Conservation (phyloP, 1,140 invertebrate species). For the Nautilus pompilius region DNA sequence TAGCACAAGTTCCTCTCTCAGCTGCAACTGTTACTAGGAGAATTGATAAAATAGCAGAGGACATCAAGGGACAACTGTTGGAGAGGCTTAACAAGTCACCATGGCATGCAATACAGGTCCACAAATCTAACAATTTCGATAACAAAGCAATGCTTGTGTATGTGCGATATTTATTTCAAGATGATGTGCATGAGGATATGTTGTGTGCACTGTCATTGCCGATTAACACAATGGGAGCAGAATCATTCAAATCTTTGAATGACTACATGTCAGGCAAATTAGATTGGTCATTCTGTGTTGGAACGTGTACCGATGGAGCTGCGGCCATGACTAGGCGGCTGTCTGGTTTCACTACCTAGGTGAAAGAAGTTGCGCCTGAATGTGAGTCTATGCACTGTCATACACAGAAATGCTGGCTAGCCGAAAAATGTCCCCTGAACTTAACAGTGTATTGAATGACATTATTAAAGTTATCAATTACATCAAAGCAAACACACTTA, state of each 20-base stretch:
- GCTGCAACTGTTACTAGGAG: neutral
- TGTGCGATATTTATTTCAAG: neutral
- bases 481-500: neutral
- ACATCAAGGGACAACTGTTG: neutral
- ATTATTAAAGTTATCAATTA: neutral
- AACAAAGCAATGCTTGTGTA: neutral
- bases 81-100: neutral
- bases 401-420: neutral
- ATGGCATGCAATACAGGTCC: neutral
- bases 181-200: neutral
- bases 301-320: neutral
- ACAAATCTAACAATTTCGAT: neutral
- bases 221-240: neutral
- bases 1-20: neutral
- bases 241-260: neutral
- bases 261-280: neutral
- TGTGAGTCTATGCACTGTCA: slow-evolving; percentile 2
- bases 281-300: neutral
- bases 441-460: slow-evolving; percentile 3
- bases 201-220: neutral
- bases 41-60: slow-evolving; percentile 2
- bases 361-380: neutral
- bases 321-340: neutral
- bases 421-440: slow-evolving; percentile 16
- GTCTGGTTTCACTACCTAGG: neutral